Evolutionary conservation across 2,797 vertebrate genomes (phyloP).

Genomic region (Phalanger gymnotis): DNA sequence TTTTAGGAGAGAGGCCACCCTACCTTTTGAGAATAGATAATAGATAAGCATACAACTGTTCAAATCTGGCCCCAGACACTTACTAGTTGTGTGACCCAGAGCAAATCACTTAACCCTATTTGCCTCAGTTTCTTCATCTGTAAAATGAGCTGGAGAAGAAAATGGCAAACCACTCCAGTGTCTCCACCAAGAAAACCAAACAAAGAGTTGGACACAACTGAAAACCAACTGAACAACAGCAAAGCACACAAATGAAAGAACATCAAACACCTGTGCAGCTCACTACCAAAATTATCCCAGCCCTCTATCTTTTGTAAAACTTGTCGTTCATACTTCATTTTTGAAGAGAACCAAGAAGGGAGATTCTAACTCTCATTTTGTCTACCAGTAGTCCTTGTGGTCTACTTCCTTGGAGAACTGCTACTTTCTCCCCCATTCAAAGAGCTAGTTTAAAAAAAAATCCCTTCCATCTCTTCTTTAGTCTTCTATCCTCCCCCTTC

Average conservation of each 20-base stretch:
- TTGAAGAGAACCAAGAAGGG: not conserved
- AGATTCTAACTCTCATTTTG: not conserved
- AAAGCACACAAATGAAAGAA: not conserved
- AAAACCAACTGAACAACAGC: not conserved
- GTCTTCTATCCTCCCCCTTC: not conserved
- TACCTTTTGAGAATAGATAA: not conserved
- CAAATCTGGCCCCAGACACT: not conserved
- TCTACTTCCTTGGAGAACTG: not conserved
- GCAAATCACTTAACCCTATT: not conserved
- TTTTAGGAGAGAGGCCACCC: not conserved
- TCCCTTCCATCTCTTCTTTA: not conserved
- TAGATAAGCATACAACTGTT: not conserved
- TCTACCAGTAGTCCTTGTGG: not conserved
- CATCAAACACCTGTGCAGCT: not conserved
- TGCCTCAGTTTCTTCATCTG: not conserved
- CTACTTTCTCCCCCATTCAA: not conserved
- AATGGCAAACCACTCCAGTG: not conserved
- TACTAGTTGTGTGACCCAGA: not conserved
- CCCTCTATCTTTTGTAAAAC: not conserved
- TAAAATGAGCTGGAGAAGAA: not conserved
- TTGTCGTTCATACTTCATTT: not conserved
- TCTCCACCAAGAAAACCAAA: not conserved
- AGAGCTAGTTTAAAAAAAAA: not conserved
- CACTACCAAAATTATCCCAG: not conserved
- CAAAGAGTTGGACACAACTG: not conserved